phyloP scores from a whole-genome alignment of 2,113 vertebrate species.

The Alouatta palliata region DNA sequence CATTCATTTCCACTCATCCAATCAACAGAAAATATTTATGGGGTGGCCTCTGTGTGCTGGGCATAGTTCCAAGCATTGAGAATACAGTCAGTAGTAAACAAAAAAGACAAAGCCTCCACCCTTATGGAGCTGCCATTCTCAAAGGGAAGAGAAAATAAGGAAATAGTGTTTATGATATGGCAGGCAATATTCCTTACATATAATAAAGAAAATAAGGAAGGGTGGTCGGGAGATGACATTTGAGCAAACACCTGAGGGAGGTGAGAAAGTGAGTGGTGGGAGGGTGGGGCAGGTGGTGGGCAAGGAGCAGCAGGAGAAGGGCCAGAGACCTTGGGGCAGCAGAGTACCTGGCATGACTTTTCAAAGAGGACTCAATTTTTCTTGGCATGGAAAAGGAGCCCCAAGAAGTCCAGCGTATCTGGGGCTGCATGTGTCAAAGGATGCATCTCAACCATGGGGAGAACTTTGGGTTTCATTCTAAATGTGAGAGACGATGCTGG shows the following conservation, averaged over 20 bases:
- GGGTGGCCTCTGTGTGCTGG: not conserved
- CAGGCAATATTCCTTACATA: not conserved
- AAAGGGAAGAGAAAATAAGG: not conserved
- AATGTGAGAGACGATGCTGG: not conserved
- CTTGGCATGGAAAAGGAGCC: no score
- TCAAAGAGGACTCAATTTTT: no score
- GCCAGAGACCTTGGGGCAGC: not conserved
- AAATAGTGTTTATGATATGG: not conserved
- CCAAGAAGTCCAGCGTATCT: no score
- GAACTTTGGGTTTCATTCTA: not conserved
- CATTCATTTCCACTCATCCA: not conserved
- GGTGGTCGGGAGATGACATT: not conserved
- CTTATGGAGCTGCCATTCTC: not conserved
- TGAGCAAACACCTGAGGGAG: not conserved
- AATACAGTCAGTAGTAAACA: not conserved
- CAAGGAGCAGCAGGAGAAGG: not conserved
- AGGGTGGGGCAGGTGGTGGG: not conserved
- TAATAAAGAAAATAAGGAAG: not conserved
- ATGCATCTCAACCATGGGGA: fast-evolving
- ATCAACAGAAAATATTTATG: not conserved
- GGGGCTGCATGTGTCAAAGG: fast-evolving
- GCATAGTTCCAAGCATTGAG: not conserved
- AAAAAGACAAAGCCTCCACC: not conserved
- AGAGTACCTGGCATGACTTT: no score
- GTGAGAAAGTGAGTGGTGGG: not conserved